Percentiles rank a stretch among this genome's conserved stretches.
Conservation (phyloP, 2,113 vertebrate species). For the Symphodus melops region DNA sequence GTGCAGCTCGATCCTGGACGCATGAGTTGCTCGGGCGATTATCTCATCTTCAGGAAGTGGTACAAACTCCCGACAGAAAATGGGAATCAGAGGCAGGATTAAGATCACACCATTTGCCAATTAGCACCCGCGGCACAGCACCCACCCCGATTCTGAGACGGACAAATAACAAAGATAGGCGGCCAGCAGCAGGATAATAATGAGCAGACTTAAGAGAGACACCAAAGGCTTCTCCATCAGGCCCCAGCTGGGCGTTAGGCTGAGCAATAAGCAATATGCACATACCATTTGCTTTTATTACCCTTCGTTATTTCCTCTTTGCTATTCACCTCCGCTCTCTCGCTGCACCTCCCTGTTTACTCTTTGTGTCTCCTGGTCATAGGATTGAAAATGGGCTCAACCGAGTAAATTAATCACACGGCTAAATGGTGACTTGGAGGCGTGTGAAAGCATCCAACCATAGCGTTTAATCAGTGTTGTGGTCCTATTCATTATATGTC, state of each 20-base stretch:
- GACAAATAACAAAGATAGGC: conserved; percentile 40
- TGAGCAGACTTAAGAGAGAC: conserved; percentile 37
- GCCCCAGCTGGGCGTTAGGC: conserved; percentile 32
- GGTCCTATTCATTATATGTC: conserved; percentile 53
- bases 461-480: conserved; percentile 57
- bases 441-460: conserved; percentile 37
- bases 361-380: conserved; percentile 13
- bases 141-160: conserved; percentile 22
- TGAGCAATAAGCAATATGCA: conserved; percentile 30
- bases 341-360: conserved; percentile 26
- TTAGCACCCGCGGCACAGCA: conserved; percentile 40
- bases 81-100: conserved; percentile 49
- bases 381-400: conserved; percentile 34
- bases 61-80: conserved; percentile 6
- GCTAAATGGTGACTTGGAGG: conserved; percentile 55
- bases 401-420: conserved; percentile 57
- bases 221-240: conserved; percentile 14
- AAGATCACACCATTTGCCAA: conserved; percentile 52
- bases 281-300: conserved; percentile 48
- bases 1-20: conserved; percentile 17
- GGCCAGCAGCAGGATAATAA: conserved; percentile 40
- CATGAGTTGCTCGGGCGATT: conserved; percentile 19
- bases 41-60: conserved; percentile 28
- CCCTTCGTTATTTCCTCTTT: conserved; percentile 38
- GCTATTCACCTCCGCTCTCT: conserved; percentile 5